phyloP scores from a whole-genome alignment of 2,888 invertebrate species.

The Tenthredo notha region DNA sequence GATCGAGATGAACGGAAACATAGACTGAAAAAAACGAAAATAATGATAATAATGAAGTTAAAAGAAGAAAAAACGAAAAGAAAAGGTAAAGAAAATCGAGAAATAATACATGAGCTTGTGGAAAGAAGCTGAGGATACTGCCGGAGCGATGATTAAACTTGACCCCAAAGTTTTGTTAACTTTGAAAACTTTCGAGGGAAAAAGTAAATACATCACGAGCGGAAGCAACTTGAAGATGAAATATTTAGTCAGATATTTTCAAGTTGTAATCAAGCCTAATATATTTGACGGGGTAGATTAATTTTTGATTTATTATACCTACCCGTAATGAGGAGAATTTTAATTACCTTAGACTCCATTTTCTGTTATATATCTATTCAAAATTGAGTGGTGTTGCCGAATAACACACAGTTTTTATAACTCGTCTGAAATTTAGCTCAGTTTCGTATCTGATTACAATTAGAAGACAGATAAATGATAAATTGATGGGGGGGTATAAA shows the following conservation, averaged over 20 bases:
- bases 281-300: constrained; percentile 21
- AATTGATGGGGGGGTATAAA: too few relatives aligned
- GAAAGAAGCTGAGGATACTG: constrained; percentile 2
- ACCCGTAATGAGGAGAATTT: background rate
- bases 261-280: constrained; percentile 31
- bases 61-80: background rate
- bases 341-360: background rate
- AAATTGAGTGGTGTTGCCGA: background rate
- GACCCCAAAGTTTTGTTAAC: constrained; percentile 42
- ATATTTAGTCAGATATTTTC: constrained; percentile 29
- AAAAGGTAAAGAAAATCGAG: background rate
- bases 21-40: background rate
- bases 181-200: constrained; percentile 20
- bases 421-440: too few relatives aligned
- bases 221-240: constrained; percentile 3
- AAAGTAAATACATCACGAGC: constrained; percentile 31
- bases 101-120: constrained; percentile 13
- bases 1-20: background rate
- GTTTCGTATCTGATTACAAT: too few relatives aligned
- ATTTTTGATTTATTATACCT: background rate
- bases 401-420: too few relatives aligned
- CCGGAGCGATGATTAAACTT: constrained; percentile 44
- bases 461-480: too few relatives aligned
- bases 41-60: background rate
- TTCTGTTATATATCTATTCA: background rate